Evolutionary conservation across 1,140 invertebrate genomes (phyloP).

Genomic region (Stenopsyche tienmushanensis): DNA sequence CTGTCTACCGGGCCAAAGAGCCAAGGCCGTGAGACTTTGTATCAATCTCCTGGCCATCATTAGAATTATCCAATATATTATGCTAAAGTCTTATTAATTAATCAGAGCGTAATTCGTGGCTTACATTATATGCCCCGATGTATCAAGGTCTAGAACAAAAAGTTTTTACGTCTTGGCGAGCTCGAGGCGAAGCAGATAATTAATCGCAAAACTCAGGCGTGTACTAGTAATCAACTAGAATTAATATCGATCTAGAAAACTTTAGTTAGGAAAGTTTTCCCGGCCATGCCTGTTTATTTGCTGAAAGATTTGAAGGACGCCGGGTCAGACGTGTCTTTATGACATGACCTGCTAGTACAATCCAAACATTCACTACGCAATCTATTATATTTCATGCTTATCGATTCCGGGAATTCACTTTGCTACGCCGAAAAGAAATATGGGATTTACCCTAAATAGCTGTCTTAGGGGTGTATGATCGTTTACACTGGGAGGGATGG

Average conservation of each 20-base stretch:
- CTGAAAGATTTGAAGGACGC: neutral
- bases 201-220: neutral
- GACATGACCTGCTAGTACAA: neutral
- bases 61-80: too few species aligned
- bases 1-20: neutral
- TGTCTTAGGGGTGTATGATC: too few species aligned
- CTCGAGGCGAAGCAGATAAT: too few species aligned
- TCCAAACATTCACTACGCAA: neutral
- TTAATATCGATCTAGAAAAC: neutral
- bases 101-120: too few species aligned
- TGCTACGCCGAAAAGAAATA: too few species aligned
- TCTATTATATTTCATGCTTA: neutral
- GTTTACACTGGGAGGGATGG: too few species aligned
- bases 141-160: too few species aligned
- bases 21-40: neutral
- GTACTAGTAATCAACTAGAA: neutral
- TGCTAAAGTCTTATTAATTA: too few species aligned
- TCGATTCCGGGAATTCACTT: neutral
- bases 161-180: too few species aligned
- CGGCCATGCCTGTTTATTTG: neutral
- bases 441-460: too few species aligned
- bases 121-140: too few species aligned
- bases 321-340: neutral
- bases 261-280: neutral
- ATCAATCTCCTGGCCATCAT: too few species aligned